phyloP scores from a whole-genome alignment of 2,113 vertebrate species.

The Camelus bactrianus region DNA sequence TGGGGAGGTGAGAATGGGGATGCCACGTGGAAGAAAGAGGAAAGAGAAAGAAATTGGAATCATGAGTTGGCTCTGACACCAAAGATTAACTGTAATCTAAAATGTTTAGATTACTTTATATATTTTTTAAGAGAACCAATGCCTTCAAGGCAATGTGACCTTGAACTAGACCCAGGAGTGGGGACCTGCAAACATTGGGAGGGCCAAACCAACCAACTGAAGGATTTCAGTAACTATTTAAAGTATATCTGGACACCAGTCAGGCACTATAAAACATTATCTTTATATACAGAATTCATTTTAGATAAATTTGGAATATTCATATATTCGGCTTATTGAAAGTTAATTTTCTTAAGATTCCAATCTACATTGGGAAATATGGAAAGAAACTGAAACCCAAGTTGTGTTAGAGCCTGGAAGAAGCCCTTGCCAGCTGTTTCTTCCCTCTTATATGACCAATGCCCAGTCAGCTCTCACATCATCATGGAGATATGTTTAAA shows the following conservation, averaged over 20 bases:
- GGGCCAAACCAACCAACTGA: neutral
- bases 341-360: slow-evolving; percentile 42
- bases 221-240: neutral
- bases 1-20: neutral
- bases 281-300: neutral
- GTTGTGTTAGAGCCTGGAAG: neutral
- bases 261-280: neutral
- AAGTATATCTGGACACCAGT: neutral
- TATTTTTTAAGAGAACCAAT: neutral
- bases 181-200: neutral
- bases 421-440: neutral
- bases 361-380: neutral
- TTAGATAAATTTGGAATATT: slow-evolving; percentile 21
- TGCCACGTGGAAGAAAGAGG: neutral
- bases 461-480: neutral
- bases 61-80: neutral
- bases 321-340: neutral
- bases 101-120: neutral
- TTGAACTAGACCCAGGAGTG: neutral
- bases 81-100: slow-evolving; percentile 32
- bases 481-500: slow-evolving; percentile 15
- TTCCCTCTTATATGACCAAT: neutral
- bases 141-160: neutral
- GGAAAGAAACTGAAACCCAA: neutral
- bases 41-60: neutral